Evolutionary conservation across 2,797 vertebrate genomes (phyloP).

Genomic region (Bryconaethiops microstoma): DNA sequence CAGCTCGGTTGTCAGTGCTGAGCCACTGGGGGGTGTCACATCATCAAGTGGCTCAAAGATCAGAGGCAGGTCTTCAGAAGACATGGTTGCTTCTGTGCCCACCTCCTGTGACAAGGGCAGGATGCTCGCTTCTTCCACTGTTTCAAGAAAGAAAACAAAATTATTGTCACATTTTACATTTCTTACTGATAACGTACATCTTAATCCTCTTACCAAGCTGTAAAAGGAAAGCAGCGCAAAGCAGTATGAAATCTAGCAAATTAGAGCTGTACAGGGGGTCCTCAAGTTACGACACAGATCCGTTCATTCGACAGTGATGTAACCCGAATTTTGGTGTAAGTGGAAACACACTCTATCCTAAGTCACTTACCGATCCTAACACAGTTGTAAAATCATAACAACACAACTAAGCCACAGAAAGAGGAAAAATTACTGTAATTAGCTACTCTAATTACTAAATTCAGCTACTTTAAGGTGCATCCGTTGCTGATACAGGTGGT

Average conservation of each 20-base stretch:
- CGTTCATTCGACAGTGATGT: too few species aligned
- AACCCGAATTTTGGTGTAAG: too few species aligned
- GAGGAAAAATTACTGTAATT: too few species aligned
- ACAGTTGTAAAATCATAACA: too few species aligned
- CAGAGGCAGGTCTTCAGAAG: slow-evolving; percentile 76
- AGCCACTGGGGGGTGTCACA: slow-evolving; percentile 53
- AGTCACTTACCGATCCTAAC: too few species aligned
- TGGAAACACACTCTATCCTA: too few species aligned
- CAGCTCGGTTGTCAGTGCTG: slow-evolving; percentile 44
- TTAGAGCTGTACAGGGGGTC: too few species aligned
- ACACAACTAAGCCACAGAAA: too few species aligned
- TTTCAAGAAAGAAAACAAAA: slow-evolving; percentile 14
- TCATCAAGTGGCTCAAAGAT: slow-evolving; percentile 80
- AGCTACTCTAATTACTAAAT: too few species aligned
- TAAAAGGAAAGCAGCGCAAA: neutral
- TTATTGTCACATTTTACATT: neutral
- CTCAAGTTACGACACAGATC: too few species aligned
- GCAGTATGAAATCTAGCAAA: neutral
- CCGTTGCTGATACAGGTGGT: too few species aligned
- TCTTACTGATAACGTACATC: neutral
- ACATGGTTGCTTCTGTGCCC: slow-evolving; percentile 76
- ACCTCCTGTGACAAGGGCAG: slow-evolving; percentile 69
- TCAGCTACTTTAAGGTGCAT: neutral
- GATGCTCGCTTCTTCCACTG: slow-evolving; percentile 62
- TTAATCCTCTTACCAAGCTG: neutral